A percentile compares a stretch with the other conserved stretches of the same genome.
Evolutionary conservation across 1,140 invertebrate species (phyloP).

Genomic region (Caenorhabditis tropicalis): DNA sequence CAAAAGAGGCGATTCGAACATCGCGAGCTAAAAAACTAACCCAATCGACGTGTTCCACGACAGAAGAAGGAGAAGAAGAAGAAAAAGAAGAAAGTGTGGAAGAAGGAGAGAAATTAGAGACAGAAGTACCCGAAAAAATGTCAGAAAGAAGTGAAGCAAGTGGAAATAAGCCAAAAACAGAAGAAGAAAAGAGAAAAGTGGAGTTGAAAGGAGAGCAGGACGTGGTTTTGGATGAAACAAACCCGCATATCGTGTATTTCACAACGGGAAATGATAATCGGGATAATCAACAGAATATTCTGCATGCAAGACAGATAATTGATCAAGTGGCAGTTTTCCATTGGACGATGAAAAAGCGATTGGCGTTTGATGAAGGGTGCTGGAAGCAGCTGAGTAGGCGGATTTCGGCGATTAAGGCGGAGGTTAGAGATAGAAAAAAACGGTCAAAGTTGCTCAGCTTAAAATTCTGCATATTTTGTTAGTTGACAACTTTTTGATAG

Average conservation of each 20-base stretch:
- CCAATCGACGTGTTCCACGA: not conserved
- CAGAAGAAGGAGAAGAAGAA: not conserved
- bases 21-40: not conserved
- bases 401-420: not conserved
- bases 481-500: not conserved
- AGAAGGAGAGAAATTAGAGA: not conserved
- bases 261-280: not conserved
- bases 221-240: not conserved
- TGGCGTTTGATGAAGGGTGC: conserved; percentile 6
- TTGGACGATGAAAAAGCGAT: conserved; percentile 22
- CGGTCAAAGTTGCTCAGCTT: not conserved
- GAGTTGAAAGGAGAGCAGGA: not conserved
- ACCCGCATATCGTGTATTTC: not conserved
- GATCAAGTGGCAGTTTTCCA: not conserved
- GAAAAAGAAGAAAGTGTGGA: not conserved
- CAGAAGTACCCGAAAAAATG: not conserved
- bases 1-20: not conserved
- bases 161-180: not conserved
- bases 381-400: conserved; percentile 26
- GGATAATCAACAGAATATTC: not conserved
- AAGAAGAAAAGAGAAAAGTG: not conserved
- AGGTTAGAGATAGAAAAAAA: not conserved
- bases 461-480: no score
- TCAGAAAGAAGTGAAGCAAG: not conserved
- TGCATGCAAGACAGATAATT: not conserved